Base-by-base conservation (phyloP, 1,140 invertebrate genomes). In the Sycobia sp. region DNA sequence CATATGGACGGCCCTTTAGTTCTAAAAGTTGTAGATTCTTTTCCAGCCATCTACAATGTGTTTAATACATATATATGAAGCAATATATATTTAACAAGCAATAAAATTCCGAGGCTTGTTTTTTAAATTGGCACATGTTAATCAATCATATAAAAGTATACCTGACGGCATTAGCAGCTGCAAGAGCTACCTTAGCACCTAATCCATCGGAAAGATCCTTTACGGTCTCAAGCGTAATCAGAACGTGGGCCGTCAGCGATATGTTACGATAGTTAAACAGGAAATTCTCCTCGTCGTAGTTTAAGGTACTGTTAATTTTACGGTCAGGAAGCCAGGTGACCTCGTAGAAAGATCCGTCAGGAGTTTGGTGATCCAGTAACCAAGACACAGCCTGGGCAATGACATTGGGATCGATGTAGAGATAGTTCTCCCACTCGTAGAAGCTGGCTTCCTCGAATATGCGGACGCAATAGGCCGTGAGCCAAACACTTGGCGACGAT, bases 401-500 rank as follows among this genome's bases (percentile, higher is more conserved):
- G 0, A 95, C 89, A 54, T 85, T 79, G 0, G 91, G 89, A 80
- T 96, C 94, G 62, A 96, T 94, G 74, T 92, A 95, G 13, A 96
- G 87, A 72, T 89, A 94, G 76, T 94, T 94, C 82, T 96, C 93
- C 93, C 93, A 96, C 75, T 96, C 94, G 69, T 93, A 92, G 76
- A 95, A 95, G 32, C 89, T 93, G 0, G 93, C 92, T 72, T 95
- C 92, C 74, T 94, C 90, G 75, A 96, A 90, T 22, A 94, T 86
- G 62, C 91, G 84, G 0, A 91, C 88, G 72, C 90, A 92, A 73
- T 91, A 95, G 1, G 93, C 89, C 0, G 94, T 96, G 32, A 95
- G 73, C 93, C 93, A 95, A 0, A 94, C 91, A 20, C 91, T 93
- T 0, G 91, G 87, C 1, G 85, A 84, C 0, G 92, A 94, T 70